Base-by-base conservation (phyloP, 2,888 invertebrate species). In the Eugnorisma glareosa region DNA sequence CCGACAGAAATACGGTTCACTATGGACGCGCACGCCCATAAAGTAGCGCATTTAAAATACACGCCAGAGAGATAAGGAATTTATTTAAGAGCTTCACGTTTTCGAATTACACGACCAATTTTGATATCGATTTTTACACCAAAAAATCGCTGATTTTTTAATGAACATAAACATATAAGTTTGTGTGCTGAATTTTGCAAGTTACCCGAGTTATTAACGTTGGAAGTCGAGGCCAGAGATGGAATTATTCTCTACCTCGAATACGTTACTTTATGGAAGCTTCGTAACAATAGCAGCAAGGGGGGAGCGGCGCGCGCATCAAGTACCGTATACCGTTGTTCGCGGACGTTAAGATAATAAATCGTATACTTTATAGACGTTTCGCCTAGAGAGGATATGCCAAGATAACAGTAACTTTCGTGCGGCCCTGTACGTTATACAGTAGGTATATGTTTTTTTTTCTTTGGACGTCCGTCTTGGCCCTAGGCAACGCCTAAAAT, bases 361-460 rank as follows among this genome's bases (percentile, higher is more conserved):
- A 94, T 90, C 86, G 87, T 84, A 87, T 93, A 93, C 95, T 95
- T 96, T 96, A 95, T 96, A 92, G 93, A 90, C 95, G 94, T 93
- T 93, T 94, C 93, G 96, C 96, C 96, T 96, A 96, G 96, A 96
- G 96, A 97, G 97, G 97, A 97, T 97, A 97, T 97, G 96, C 96
- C 96, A 96, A 97, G 97, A 97, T 97, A 97, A 97, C 97, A 97
- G 97, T 97, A 97, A 97, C 96, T 97, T 97, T 96, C 95, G 96
- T 96, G 95, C 95, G 93, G 93, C 94, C 94, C 95, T 94, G 90
- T 92, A 91, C 92, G 92, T 90, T 94, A 93, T 93, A 93, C 91
- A 91, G 93, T 95, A 95, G 93, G 93, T 94, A 94, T 91, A 89
- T 90, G 89, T 92, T 86, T 92, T 93, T 93, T 93, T 94, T 93